Conservation (phyloP, 1,140 invertebrate genomes). For the Acyrthosiphon pisum region DNA sequence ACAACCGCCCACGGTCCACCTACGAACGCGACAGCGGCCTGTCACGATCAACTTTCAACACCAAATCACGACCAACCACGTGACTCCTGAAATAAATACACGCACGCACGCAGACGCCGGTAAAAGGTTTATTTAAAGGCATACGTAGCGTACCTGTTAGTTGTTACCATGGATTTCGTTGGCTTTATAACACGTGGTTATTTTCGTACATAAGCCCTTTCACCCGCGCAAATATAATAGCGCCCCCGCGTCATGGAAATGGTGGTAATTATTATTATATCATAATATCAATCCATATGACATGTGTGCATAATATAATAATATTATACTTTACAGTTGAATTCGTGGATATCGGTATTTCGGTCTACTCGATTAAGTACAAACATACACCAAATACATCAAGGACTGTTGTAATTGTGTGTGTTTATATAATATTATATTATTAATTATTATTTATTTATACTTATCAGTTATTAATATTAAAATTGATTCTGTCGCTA, state of each 20-base stretch:
- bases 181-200: not conserved
- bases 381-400: not conserved
- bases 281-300: not conserved
- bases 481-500: not conserved
- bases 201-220: not conserved
- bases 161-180: not conserved
- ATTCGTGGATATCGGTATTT: not conserved
- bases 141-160: too few species aligned
- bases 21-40: not conserved
- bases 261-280: not conserved
- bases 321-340: not conserved
- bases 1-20: not conserved
- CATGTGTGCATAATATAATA: not conserved
- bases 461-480: not conserved
- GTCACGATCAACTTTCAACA: not conserved
- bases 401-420: not conserved
- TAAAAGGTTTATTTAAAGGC: not conserved
- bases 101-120: not conserved
- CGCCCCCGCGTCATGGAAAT: not conserved
- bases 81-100: constrained; percentile 3
- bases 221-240: not conserved
- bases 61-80: not conserved
- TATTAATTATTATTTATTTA: not conserved
- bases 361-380: not conserved
- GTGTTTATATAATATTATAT: not conserved